phyloP scores from a whole-genome alignment of 1,140 invertebrate species.

The Macrotrachela quadricornifera region DNA sequence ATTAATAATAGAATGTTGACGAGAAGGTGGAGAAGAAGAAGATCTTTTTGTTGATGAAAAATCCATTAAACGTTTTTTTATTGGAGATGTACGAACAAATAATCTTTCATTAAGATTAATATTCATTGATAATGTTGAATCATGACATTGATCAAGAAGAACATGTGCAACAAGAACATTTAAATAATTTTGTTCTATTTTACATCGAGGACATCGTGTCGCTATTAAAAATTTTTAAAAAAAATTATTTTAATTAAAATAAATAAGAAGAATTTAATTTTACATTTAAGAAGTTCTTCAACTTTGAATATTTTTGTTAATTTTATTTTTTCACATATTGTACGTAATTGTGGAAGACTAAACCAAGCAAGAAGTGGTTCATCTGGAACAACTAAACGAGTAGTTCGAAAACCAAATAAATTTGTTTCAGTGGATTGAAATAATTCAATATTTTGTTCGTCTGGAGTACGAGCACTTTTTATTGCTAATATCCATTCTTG shows the following conservation, averaged over 20 bases:
- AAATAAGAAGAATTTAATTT: not conserved
- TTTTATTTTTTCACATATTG: no score
- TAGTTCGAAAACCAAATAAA: conserved; percentile 15
- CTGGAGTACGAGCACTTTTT: conserved; percentile 42
- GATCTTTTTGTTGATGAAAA: not conserved
- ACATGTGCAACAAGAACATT: no score
- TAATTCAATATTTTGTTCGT: conserved; percentile 42
- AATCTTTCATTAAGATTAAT: no score
- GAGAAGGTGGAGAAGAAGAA: conserved; percentile 13
- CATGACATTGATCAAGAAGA: no score
- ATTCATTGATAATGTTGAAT: no score
- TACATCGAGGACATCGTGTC: no score
- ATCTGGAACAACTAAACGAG: conserved; percentile 33
- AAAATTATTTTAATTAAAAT: not conserved
- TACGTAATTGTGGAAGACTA: conserved; percentile 24
- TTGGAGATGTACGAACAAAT: not conserved
- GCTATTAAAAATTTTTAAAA: not conserved
- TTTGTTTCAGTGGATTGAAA: conserved; percentile 15
- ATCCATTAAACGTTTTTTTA: not conserved
- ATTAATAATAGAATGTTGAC: conserved; percentile 49
- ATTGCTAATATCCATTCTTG: conserved; percentile 34
- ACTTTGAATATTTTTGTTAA: conserved; percentile 26
- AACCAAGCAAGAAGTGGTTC: conserved; percentile 58
- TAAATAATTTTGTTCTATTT: no score
- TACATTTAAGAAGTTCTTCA: conserved; percentile 34